Evolutionary conservation across 2,797 vertebrate genomes (phyloP), one percentile per base, ranked within the genome.

Genomic region (Neomorphus geoffroyi): DNA sequence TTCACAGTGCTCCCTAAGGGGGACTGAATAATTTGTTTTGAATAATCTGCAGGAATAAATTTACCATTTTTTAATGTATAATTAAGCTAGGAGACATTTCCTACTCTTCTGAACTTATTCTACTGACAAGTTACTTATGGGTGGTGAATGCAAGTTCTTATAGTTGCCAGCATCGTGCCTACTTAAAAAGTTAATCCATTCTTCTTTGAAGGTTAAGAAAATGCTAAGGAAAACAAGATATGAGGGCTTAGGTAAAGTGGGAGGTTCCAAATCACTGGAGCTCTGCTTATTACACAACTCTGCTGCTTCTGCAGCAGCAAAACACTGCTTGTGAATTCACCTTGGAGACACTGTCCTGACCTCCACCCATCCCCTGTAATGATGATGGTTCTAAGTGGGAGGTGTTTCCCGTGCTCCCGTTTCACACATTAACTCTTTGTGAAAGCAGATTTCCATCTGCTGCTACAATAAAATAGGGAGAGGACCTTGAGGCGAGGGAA

Each of bases 191-290:
- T 78, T 83, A 92, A 72, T 94, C 79, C 94, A 56, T 74, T 94
- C 85, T 37, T 69, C 39, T 92, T 43, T 86, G 82, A 97, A 94
- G 88, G 69, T 78, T 91, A 95, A 93, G 84, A 81, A 92, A 92
- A 87, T 37, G 33, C 14, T 88, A 54, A 92, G 39, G 41, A 96
- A 96, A 81, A 92, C 35, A 93, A 95, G 80, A 93, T 73, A 39
- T 21, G 41, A 85, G 56, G 51, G 43, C 33, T 96, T 90, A 67
- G 80, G 82, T 94, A 80, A 79, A 80, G 64, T 28, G 70, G 81
- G 88, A 85, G 80, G 53, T 82, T 94, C 92, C 70, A 93, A 93
- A 35, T 62, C 90, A 94, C 50, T 92, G 72, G 57, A 91, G 45
- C 88, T 73, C 78, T 61, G 62, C 28, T 64, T 70, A 41, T 85